Conservation (phyloP, 2,888 invertebrate species). For the Netelia inedita region DNA sequence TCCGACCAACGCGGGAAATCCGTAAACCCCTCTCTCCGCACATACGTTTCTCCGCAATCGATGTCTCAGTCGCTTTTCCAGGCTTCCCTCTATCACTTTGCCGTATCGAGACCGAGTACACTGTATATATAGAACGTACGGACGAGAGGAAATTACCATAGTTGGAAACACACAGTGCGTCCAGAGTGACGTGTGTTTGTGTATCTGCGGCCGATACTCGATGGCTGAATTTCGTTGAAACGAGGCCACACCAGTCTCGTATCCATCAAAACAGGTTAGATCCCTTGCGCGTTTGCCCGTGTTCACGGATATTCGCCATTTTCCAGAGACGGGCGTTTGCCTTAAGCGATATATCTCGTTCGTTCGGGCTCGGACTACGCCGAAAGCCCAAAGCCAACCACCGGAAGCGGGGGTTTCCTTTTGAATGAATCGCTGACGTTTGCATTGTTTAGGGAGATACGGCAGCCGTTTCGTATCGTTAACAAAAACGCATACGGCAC, state of each 20-base stretch:
- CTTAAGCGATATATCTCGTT: too few relatives aligned
- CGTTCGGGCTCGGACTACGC: too few relatives aligned
- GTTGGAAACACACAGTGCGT: background rate
- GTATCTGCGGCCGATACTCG: background rate
- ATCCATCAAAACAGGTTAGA: background rate
- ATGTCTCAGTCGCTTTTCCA: conserved; percentile 17
- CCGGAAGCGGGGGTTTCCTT: too few relatives aligned
- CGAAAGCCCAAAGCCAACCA: too few relatives aligned
- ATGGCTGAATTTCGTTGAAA: background rate
- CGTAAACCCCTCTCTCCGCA: background rate
- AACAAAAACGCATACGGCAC: too few relatives aligned
- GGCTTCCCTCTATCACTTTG: conserved; percentile 29
- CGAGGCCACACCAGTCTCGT: background rate
- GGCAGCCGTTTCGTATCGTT: too few relatives aligned
- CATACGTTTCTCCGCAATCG: background rate
- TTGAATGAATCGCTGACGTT: too few relatives aligned
- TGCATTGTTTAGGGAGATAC: too few relatives aligned
- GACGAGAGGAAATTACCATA: background rate
- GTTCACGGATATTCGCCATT: background rate
- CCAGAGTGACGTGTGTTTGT: background rate
- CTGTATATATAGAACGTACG: background rate
- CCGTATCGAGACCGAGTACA: background rate
- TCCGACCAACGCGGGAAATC: conserved; percentile 4
- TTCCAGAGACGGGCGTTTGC: too few relatives aligned
- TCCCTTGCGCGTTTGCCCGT: background rate